Base-by-base conservation (phyloP, 2,797 vertebrate genomes). In the Phrynocephalus vlangalii region DNA sequence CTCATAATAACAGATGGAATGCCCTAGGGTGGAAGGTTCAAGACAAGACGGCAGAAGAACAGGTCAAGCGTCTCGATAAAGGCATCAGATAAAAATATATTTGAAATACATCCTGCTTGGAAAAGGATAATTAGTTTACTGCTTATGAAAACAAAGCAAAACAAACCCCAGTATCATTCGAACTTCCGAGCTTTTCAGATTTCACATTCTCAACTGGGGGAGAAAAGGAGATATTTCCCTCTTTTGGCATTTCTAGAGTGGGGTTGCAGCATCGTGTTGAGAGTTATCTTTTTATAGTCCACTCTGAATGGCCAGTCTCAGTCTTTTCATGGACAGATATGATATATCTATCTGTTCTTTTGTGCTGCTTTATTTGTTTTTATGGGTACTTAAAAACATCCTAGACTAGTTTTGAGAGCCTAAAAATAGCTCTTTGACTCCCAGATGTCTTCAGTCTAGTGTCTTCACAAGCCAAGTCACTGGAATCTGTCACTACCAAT, bases 281-380 rank as follows among this genome's bases (percentile, higher is more conserved):
- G 5, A 9, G 2, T 60, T 92, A 52, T 67, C 60, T 88, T 83
- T 79, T 82, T 72, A 70, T n/a, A 94, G 82, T 10, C 20, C 79
- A 26, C 20, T 70, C 9, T 50, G 52, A 91, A 88, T 71, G 48
- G 44, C 33, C 79, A 67, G 30, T 79, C 24, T 70, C 48, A 1
- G 0, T 79, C 28, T 7, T 75, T 84, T 6, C 78, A 70, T 5
- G 50, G 48, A 20, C 60, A 48, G 63, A 84, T 84, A 60, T 88
- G 78, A 86, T 60, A 68, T 16, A 44, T 75, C 78, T 78, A 85
- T 80, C 79, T 83, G 38, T 33, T 71, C 66, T 87, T 77, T 87
- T 87, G 73, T 38, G 26, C n/a, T 63, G 75, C 28, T 81, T 89
- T 18, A 20, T 67, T 66, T 0, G 0, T 22, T 33, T 50, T 28